Base-by-base conservation (phyloP, 1,140 invertebrate species). In the Arion vulgaris region DNA sequence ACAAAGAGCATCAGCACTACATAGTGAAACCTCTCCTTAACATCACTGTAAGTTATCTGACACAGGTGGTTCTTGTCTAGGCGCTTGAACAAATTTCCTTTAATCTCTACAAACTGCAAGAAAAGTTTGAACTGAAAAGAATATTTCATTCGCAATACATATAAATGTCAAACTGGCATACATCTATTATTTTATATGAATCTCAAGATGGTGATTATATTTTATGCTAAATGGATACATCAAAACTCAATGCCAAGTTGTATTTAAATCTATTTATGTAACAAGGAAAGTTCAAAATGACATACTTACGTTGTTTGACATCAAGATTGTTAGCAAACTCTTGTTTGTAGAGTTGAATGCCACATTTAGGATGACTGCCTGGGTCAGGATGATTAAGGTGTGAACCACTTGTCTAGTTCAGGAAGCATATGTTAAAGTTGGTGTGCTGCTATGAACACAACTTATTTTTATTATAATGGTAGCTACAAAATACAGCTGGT, bases 261-360 rank as follows among this genome's bases (percentile, higher is more conserved):
- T n/a, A n/a, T n/a, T n/a, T n/a, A n/a, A n/a, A n/a, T n/a, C n/a
- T n/a, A n/a, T n/a, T n/a, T n/a, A n/a, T n/a, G n/a, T n/a, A n/a
- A n/a, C n/a, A n/a, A 57, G 4, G 23, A 57, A 26, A 28, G 26
- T 26, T 41, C 17, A 53, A 28, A 36, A 26, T n/a, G n/a, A 45
- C 19, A 39, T n/a, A 95, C 95, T 96, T 94, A 97, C 96, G 94
- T 99, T 99, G 92, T 99, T 99, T 0, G 98, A 99, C 95, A 99
- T 98, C 96, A 99, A 98, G 73, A 99, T 99, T 9, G 98, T 99
- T 7, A 99, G 94, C 45, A 99, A 93, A 76, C 97, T 97, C 93
- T 99, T 98, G 91, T 99, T 99, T 89, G 97, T 98, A 0, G 98
- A 99, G 92, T 99, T 99, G 84, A 99, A 98, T 9, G 99, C 99